These are phyloP conservation scores for Siphamia tubifer DNA, from an alignment of 2,113 vertebrate species.

Conservation along the genomic window DNA sequence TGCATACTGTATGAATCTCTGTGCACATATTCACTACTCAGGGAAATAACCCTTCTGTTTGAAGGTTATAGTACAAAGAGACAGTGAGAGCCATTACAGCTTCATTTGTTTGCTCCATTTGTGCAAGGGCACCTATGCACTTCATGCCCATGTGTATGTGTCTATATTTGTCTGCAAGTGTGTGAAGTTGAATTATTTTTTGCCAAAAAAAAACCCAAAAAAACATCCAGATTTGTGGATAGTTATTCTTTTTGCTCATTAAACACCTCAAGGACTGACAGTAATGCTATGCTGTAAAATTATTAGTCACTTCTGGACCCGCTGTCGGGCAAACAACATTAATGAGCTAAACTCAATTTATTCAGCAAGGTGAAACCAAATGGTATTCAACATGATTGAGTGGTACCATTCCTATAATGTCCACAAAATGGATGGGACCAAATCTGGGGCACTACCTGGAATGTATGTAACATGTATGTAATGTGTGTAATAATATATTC, in stretches of 20 bases:
- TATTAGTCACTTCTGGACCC: conserved; percentile 52
- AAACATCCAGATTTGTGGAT: conserved; percentile 33
- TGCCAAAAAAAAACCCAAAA: too few relatives aligned
- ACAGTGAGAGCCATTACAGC: conserved; percentile 38
- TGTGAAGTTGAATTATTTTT: conserved; percentile 30
- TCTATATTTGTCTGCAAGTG: conserved; percentile 2
- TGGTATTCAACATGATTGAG: neutral
- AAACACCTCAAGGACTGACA: conserved; percentile 42
- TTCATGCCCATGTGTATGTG: conserved; percentile 13
- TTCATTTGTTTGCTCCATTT: conserved; percentile 48
- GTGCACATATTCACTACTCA: neutral
- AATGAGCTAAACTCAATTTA: conserved; percentile 43
- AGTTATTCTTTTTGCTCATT: conserved; percentile 47
- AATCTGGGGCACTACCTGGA: neutral
- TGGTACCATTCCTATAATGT: neutral
- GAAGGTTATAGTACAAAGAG: conserved; percentile 47
- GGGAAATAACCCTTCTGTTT: conserved; percentile 9
- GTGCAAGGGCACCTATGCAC: conserved; percentile 45
- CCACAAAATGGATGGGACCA: conserved; percentile 6
- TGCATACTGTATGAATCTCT: neutral
- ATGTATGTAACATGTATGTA: too few relatives aligned
- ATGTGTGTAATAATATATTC: too few relatives aligned
- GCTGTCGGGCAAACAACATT: conserved; percentile 27
- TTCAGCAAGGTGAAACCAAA: conserved; percentile 47
- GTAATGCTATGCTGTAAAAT: conserved; percentile 44